phyloP scores from a whole-genome alignment of 1,140 invertebrate species.

The Cephus cinctus region DNA sequence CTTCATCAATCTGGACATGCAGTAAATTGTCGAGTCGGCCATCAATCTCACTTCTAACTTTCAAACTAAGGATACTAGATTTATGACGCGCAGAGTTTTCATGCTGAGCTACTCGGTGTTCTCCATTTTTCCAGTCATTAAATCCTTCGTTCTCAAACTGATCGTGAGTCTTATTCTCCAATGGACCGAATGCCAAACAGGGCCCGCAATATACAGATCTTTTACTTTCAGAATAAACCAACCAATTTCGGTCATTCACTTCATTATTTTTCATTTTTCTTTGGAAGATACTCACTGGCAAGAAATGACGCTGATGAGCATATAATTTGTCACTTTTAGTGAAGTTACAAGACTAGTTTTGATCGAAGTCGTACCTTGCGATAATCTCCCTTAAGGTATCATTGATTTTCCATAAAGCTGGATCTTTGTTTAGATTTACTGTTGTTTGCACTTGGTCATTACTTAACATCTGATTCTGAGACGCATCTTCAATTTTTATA shows the following conservation, averaged over 20 bases:
- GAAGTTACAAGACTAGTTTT: slow-evolving; percentile 25
- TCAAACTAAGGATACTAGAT: slow-evolving; percentile 14
- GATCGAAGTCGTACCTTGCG: slow-evolving; percentile 9
- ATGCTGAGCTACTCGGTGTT: slow-evolving; percentile 19
- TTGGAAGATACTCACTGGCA: slow-evolving; percentile 16
- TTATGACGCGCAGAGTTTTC: slow-evolving; percentile 27
- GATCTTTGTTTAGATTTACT: slow-evolving; percentile 14
- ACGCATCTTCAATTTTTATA: background rate
- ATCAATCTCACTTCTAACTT: slow-evolving; percentile 12
- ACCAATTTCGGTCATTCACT: slow-evolving; percentile 12
- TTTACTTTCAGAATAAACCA: slow-evolving; percentile 17
- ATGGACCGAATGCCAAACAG: slow-evolving; percentile 30
- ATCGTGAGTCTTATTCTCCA: no score
- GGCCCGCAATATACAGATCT: slow-evolving; percentile 28
- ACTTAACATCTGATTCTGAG: slow-evolving; percentile 1
- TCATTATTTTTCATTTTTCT: slow-evolving; percentile 22
- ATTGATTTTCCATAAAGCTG: slow-evolving; percentile 26
- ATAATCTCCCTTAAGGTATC: slow-evolving; percentile 20
- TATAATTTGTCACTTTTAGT: slow-evolving; percentile 20
- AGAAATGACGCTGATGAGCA: slow-evolving; percentile 12
- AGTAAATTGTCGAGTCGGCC: slow-evolving; percentile 14
- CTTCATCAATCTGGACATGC: slow-evolving; percentile 8
- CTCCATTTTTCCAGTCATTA: slow-evolving; percentile 33
- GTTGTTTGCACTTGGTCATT: background rate
- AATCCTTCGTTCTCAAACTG: slow-evolving; percentile 25